phyloP scores from a whole-genome alignment of 2,797 vertebrate genomes.

The Gallinago solitaria region DNA sequence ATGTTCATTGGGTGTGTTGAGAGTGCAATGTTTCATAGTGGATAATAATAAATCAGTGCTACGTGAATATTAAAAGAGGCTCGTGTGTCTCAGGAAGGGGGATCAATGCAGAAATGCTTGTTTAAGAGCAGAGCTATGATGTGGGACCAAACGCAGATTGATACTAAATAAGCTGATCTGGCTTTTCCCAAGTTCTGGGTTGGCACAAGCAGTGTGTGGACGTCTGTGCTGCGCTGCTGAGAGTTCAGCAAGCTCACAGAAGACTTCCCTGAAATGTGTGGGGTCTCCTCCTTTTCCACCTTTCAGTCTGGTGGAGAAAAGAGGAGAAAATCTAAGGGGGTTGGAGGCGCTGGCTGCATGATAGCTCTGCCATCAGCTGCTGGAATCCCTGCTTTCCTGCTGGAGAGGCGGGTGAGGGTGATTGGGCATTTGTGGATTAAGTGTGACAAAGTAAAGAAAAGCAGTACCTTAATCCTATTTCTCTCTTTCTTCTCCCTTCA shows the following conservation, averaged over 20 bases:
- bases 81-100: slow-evolving; percentile 21
- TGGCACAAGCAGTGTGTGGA: fast-evolving
- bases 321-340: background rate
- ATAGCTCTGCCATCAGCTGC: background rate
- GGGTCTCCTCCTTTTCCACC: background rate
- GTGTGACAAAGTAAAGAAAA: background rate
- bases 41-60: slow-evolving; percentile 11
- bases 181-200: background rate
- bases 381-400: background rate
- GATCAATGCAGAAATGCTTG: slow-evolving; percentile 32
- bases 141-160: slow-evolving; percentile 5
- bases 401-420: background rate
- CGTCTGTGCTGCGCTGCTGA: background rate
- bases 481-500: slow-evolving; percentile 73
- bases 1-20: background rate
- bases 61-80: background rate
- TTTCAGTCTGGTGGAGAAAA: background rate
- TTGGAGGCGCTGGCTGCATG: background rate
- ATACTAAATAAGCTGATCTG: background rate
- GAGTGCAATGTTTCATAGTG: background rate
- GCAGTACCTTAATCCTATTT: slow-evolving; percentile 68
- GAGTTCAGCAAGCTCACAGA: background rate
- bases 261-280: background rate
- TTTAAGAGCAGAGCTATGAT: slow-evolving; percentile 63
- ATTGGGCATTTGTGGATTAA: background rate